Percentiles rank a stretch among this genome's conserved stretches.
Conservation (phyloP, 2,888 invertebrate genomes). For the Clostera curtula region DNA sequence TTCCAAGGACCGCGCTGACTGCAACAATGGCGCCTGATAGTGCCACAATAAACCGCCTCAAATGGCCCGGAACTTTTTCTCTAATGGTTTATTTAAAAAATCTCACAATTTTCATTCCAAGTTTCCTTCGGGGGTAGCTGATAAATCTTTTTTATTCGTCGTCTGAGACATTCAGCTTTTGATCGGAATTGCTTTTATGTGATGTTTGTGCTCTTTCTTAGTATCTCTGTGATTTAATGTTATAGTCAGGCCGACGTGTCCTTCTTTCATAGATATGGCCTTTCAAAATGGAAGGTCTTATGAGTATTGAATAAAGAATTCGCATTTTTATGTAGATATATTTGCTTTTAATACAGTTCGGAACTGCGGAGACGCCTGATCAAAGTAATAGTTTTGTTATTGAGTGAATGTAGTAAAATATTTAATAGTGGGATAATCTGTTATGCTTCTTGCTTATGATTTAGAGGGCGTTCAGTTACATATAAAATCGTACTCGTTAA, state of each 20-base stretch:
- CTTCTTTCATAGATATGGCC: slow-evolving; percentile 32
- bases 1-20: slow-evolving; percentile 40
- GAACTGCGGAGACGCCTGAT: slow-evolving; percentile 5
- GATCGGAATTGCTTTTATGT: slow-evolving; percentile 69
- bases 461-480: too few species aligned
- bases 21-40: slow-evolving; percentile 63
- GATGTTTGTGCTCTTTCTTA: slow-evolving; percentile 62
- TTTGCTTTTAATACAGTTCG: slow-evolving; percentile 29
- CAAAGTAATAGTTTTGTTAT: too few species aligned
- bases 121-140: slow-evolving; percentile 51
- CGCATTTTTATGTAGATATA: slow-evolving; percentile 23
- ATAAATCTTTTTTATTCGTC: slow-evolving; percentile 68
- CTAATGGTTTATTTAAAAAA: slow-evolving; percentile 73
- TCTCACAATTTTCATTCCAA: slow-evolving; percentile 67
- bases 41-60: slow-evolving; percentile 66
- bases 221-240: slow-evolving; percentile 58
- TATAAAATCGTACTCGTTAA: too few species aligned
- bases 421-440: too few species aligned
- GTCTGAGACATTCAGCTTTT: slow-evolving; percentile 61
- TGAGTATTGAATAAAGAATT: slow-evolving; percentile 27
- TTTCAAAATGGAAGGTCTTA: slow-evolving; percentile 29
- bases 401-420: too few species aligned
- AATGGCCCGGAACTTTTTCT: slow-evolving; percentile 72
- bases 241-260: slow-evolving; percentile 50
- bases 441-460: too few species aligned